Evolutionary conservation across 2,797 vertebrate species (phyloP).

Genomic region (Botia kubotai): DNA sequence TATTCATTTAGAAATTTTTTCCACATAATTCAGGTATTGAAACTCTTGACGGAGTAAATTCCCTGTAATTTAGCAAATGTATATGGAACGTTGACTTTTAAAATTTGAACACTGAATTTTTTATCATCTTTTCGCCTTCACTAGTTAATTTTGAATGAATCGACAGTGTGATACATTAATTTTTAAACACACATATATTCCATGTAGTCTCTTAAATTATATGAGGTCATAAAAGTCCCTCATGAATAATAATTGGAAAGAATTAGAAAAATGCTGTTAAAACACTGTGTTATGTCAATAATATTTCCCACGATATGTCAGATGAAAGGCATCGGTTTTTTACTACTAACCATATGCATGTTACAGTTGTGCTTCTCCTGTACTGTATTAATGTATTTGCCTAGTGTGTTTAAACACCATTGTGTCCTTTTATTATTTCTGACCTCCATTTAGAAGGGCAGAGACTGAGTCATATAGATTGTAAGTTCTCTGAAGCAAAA

Average conservation of each 20-base stretch:
- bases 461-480: not conserved
- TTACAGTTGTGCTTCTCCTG: not conserved
- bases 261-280: conserved; percentile 1
- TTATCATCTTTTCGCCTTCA: not conserved
- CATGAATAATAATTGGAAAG: conserved; percentile 15
- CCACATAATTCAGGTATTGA: not conserved
- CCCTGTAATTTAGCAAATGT: not conserved
- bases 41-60: not conserved
- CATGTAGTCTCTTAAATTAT: not conserved
- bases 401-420: not conserved
- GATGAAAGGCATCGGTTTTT: too few relatives aligned
- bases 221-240: conserved; percentile 7
- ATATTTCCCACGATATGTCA: not conserved
- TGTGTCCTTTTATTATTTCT: not conserved
- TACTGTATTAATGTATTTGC: not conserved
- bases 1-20: not conserved
- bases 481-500: conserved; percentile 12
- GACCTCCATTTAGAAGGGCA: conserved; percentile 15
- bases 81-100: not conserved
- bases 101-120: not conserved
- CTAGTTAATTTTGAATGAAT: conserved; percentile 7
- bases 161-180: not conserved
- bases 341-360: not conserved
- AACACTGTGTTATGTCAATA: not conserved
- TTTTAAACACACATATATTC: not conserved